These are phyloP conservation scores for Galagoides demidoff DNA, from an alignment of 2,797 vertebrate species.

Conservation along the genomic window DNA sequence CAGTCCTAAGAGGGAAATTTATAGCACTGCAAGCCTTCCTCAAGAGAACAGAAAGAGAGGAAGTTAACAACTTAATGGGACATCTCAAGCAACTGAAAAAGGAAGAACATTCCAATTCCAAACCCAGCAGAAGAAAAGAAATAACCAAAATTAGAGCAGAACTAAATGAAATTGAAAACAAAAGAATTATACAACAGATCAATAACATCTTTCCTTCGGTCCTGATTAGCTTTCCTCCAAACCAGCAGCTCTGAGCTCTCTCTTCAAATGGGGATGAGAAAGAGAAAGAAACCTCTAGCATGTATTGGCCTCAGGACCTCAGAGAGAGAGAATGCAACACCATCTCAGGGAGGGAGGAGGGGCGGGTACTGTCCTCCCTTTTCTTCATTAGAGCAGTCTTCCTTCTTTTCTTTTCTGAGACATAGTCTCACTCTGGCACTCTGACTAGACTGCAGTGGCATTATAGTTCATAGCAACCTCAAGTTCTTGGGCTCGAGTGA, in stretches of 20 bases:
- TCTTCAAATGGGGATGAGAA: neutral
- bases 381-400: neutral
- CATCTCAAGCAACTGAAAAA: too few species aligned
- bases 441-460: neutral
- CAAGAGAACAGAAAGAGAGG: too few species aligned
- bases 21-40: too few species aligned
- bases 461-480: neutral
- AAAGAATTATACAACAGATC: too few species aligned
- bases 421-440: neutral
- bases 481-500: neutral
- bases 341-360: slow-evolving; percentile 24
- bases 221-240: neutral
- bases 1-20: too few species aligned
- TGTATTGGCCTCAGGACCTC: slow-evolving; percentile 14
- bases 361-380: slow-evolving; percentile 3
- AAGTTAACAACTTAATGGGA: too few species aligned
- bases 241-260: neutral
- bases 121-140: too few species aligned
- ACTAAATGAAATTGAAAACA: too few species aligned
- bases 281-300: neutral
- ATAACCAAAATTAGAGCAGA: too few species aligned
- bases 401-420: neutral
- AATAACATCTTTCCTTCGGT: neutral
- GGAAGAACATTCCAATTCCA: too few species aligned
- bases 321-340: slow-evolving; percentile 41